Evolutionary conservation across 2,888 invertebrate genomes (phyloP), one percentile per base, ranked within the genome.

Genomic region (Pyrrhosoma nymphula): DNA sequence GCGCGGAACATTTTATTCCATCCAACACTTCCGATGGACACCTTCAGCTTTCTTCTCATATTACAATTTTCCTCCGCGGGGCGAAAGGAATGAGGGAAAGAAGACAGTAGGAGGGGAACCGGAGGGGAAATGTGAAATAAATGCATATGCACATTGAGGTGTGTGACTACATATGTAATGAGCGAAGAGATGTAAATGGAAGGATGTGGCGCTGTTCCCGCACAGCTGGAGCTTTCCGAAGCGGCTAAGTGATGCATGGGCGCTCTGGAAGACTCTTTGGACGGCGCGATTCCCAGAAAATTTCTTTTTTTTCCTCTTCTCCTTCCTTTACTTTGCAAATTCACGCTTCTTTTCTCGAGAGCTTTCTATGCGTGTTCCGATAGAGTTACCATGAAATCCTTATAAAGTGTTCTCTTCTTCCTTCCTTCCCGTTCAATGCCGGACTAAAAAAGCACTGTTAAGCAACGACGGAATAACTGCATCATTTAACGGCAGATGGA

Each of bases 261-360:
- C 23, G n/a, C 93, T 93, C 69, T 23, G 55, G n/a, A 47, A 60
- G 93, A 75, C 39, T 47, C 69, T 69, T 75, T 93, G 93, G 69
- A 47, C 69, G 47, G 93, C 69, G 26, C 93, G 93, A 69, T 69
- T 93, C 69, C 39, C 91, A 47, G 14, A 69, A n/a, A 30, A 26
- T 75, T 75, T 69, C 93, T 75, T 35, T 82, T 75, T 30, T 82
- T 0, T 14, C 82, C 1, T 82, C 69, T 16, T 10, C 18, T 3
- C 35, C n/a, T 6, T 69, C 93, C 39, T 47, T 47, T 47, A 69
- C 47, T 69, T 93, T 93, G 69, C 93, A 75, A 93, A 93, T 93
- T 93, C 69, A 69, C 47, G 47, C 93, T 39, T 91, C 35, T 63
- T 63, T 63, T n/a, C 47, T 93, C 93, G 47, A 93, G 26, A 93